A percentile compares a stretch with the other conserved stretches of the same genome.
Conservation (phyloP, 2,888 invertebrate species). For the Bombylius discolor region DNA sequence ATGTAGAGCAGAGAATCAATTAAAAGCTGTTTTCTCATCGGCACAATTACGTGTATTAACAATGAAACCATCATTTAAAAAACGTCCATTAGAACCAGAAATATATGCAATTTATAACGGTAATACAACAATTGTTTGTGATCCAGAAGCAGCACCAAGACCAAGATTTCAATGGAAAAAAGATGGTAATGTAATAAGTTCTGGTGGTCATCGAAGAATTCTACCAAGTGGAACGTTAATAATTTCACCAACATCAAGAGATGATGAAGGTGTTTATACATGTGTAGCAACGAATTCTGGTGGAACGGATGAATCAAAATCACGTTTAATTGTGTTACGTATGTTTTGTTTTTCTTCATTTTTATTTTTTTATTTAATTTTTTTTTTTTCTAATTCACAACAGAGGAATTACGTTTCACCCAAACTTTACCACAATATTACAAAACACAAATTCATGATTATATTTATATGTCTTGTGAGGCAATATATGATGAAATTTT, state of each 20-base stretch:
- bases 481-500: slow-evolving; percentile 73
- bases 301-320: slow-evolving; percentile 76
- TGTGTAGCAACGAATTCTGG: slow-evolving; percentile 75
- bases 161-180: slow-evolving; percentile 85
- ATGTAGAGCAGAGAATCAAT: slow-evolving; percentile 77
- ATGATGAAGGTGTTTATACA: slow-evolving; percentile 77
- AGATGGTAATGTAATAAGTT: slow-evolving; percentile 59
- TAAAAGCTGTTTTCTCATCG: slow-evolving; percentile 74
- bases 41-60: slow-evolving; percentile 81
- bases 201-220: slow-evolving; percentile 69
- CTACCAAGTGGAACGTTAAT: slow-evolving; percentile 75
- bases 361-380: slow-evolving; percentile 1
- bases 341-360: slow-evolving; percentile 26
- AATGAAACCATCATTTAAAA: slow-evolving; percentile 79
- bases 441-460: slow-evolving; percentile 53
- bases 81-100: slow-evolving; percentile 75
- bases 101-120: slow-evolving; percentile 85
- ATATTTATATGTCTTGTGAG: slow-evolving; percentile 66
- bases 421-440: slow-evolving; percentile 54
- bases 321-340: slow-evolving; percentile 70
- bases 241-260: slow-evolving; percentile 70
- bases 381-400: slow-evolving; percentile 14
- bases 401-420: slow-evolving; percentile 62
- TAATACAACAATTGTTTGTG: slow-evolving; percentile 80
- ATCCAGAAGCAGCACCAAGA: slow-evolving; percentile 87